Conservation (phyloP, 1,140 invertebrate species). For the Polypedilum vanderplanki region DNA sequence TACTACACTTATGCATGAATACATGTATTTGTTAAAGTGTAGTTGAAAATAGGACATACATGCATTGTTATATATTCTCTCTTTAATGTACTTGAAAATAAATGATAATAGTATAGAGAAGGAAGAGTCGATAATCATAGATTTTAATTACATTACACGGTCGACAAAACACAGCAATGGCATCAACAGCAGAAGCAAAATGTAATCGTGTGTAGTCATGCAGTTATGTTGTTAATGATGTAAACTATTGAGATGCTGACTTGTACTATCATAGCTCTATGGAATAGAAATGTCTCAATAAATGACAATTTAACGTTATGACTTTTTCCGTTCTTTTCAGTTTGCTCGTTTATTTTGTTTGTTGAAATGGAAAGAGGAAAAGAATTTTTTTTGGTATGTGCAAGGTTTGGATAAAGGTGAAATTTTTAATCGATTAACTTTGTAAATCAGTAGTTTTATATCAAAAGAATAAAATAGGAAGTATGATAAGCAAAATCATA, state of each 20-base stretch:
- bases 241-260: conserved; percentile 1
- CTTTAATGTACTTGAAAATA: not conserved
- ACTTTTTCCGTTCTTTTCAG: not conserved
- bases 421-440: too few species aligned
- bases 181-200: not conserved
- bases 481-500: not conserved
- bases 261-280: not conserved
- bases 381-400: too few species aligned
- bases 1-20: not conserved
- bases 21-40: too few species aligned
- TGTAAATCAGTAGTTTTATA: not conserved
- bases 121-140: not conserved
- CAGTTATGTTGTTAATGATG: not conserved
- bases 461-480: not conserved
- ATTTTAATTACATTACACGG: conserved; percentile 19
- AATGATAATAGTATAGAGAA: not conserved
- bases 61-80: not conserved
- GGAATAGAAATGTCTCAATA: conserved; percentile 18
- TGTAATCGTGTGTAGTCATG: not conserved
- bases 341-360: too few species aligned
- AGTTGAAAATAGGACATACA: not conserved
- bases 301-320: conserved; percentile 2
- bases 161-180: not conserved
- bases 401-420: too few species aligned
- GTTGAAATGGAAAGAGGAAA: too few species aligned